phyloP scores from a whole-genome alignment of 2,888 invertebrate genomes.

The Oscheius sp. region DNA sequence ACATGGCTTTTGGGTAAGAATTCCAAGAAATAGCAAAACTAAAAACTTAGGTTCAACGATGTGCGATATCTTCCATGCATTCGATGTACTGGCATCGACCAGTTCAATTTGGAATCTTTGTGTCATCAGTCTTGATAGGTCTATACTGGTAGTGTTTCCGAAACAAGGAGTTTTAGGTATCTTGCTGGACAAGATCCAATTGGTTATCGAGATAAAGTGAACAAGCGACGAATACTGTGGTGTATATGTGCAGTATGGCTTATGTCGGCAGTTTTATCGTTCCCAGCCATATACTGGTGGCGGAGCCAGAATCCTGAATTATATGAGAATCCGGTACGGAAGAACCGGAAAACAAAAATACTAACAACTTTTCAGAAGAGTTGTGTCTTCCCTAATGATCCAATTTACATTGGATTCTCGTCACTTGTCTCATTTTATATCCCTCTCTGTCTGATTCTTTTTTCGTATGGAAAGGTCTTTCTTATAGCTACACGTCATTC shows the following conservation, averaged over 20 bases:
- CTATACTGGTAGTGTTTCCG: neutral
- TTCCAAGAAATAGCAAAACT: neutral
- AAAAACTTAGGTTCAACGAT: constrained; percentile 80
- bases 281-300: constrained; percentile 87
- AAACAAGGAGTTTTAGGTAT: constrained; percentile 74
- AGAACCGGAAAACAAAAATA: neutral
- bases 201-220: constrained; percentile 94
- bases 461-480: constrained; percentile 87
- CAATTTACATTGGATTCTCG: constrained; percentile 94
- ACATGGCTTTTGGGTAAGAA: constrained; percentile 63
- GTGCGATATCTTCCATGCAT: constrained; percentile 96
- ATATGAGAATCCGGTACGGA: constrained; percentile 48
- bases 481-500: constrained; percentile 68
- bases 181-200: constrained; percentile 99
- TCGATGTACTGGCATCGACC: constrained; percentile 95
- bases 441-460: constrained; percentile 95
- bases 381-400: constrained; percentile 72
- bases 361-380: constrained; percentile 30
- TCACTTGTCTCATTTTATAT: constrained; percentile 97
- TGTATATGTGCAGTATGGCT: constrained; percentile 95
- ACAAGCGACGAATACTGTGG: constrained; percentile 83
- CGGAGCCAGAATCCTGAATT: constrained; percentile 73
- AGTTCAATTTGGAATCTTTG: constrained; percentile 96
- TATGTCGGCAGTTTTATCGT: constrained; percentile 93
- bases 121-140: constrained; percentile 78